Evolutionary conservation across 2,888 invertebrate species (phyloP).

Genomic region (Lacanobia oleracea): DNA sequence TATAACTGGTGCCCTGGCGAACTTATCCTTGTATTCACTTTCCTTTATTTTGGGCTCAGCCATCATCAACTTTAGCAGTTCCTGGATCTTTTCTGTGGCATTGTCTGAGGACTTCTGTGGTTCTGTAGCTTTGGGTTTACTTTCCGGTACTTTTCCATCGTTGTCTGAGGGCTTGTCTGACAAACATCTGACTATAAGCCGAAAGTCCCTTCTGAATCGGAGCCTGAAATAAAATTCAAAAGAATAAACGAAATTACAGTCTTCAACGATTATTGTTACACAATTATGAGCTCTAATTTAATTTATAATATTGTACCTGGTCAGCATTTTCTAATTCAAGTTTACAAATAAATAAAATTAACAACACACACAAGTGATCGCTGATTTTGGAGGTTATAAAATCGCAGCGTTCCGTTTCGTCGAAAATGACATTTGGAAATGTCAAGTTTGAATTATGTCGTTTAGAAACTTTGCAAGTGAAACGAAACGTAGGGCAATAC

Average conservation of each 20-base stretch:
- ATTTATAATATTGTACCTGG: slow-evolving; percentile 64
- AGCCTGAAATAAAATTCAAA: slow-evolving; percentile 66
- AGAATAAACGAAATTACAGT: neutral
- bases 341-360: slow-evolving; percentile 1
- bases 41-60: slow-evolving; percentile 82
- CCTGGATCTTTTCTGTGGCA: slow-evolving; percentile 84
- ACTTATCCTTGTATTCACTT: slow-evolving; percentile 80
- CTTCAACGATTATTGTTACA: neutral
- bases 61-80: slow-evolving; percentile 84
- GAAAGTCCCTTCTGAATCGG: slow-evolving; percentile 73
- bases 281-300: neutral
- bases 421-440: slow-evolving; percentile 9
- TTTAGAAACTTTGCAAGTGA: neutral
- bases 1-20: slow-evolving; percentile 80
- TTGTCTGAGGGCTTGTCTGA: slow-evolving; percentile 78
- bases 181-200: slow-evolving; percentile 74
- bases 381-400: slow-evolving; percentile 64
- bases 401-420: slow-evolving; percentile 41
- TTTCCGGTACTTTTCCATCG: slow-evolving; percentile 75
- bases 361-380: slow-evolving; percentile 36
- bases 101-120: slow-evolving; percentile 68
- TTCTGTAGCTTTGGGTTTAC: slow-evolving; percentile 62
- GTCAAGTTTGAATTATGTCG: neutral
- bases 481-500: slow-evolving; percentile 14
- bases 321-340: slow-evolving; percentile 64